A percentile compares a stretch with the other conserved stretches of the same genome.
Conservation (phyloP, 2,888 invertebrate species). For the Lymantria monacha region DNA sequence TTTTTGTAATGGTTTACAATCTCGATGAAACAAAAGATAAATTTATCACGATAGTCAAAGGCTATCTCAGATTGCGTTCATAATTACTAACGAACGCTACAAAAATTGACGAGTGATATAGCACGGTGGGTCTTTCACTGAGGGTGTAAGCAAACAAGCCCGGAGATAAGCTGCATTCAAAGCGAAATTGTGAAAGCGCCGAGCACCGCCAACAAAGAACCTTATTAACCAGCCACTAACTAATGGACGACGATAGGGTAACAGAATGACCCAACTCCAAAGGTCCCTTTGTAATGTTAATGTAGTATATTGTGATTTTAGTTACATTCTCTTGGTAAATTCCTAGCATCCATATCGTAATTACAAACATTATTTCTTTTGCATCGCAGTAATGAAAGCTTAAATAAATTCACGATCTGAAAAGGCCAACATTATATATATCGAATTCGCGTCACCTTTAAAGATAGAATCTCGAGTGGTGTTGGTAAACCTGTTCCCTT, state of each 20-base stretch:
- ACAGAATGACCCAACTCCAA: conserved; percentile 51
- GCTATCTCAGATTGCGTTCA: conserved; percentile 46
- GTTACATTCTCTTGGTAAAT: conserved; percentile 35
- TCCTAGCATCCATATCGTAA: conserved; percentile 33
- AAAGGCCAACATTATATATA: conserved; percentile 48
- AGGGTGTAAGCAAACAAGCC: conserved; percentile 64
- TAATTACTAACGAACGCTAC: conserved; percentile 65
- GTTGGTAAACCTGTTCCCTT: conserved; percentile 51
- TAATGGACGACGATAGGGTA: conserved; percentile 73
- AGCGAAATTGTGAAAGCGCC: conserved; percentile 68
- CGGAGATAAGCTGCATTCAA: conserved; percentile 75
- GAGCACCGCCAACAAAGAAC: conserved; percentile 66
- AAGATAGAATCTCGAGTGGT: conserved; percentile 56
- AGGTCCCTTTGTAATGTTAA: conserved; percentile 60
- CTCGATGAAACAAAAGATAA: conserved; percentile 35
- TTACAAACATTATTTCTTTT: conserved; percentile 25
- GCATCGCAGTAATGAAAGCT: conserved; percentile 1
- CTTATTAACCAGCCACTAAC: conserved; percentile 75
- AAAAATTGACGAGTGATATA: conserved; percentile 58
- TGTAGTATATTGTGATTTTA: conserved; percentile 53
- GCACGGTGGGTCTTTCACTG: conserved; percentile 50
- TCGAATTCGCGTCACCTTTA: conserved; percentile 58
- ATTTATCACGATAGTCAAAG: conserved; percentile 38
- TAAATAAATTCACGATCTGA: conserved; percentile 15
- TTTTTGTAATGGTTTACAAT: conserved; percentile 24